Conservation (phyloP, 2,113 vertebrate genomes). For the Xenopus borealis region DNA sequence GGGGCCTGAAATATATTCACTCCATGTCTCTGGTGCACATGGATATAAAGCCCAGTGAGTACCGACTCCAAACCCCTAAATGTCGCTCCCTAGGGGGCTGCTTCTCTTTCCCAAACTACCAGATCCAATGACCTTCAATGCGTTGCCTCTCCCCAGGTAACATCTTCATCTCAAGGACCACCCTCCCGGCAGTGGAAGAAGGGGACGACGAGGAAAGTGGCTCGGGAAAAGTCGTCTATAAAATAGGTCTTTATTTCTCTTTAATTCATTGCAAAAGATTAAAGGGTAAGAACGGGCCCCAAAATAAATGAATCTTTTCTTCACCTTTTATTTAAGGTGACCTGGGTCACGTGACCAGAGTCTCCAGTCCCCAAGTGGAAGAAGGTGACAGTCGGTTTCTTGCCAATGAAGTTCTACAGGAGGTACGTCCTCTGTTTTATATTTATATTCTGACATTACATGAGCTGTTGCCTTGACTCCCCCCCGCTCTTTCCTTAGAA, state of each 20-base stretch:
- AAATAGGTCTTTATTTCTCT: conserved; percentile 78
- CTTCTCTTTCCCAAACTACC: too few species aligned
- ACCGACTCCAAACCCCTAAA: conserved; percentile 2
- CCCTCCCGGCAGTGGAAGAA: conserved; percentile 77
- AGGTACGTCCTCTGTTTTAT: conserved; percentile 65
- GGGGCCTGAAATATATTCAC: conserved; percentile 93
- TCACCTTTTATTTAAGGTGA: conserved; percentile 72
- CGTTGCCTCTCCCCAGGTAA: conserved; percentile 72
- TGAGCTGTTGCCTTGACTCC: background rate
- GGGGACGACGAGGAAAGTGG: conserved; percentile 85
- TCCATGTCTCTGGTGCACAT: conserved; percentile 94
- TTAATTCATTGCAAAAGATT: too few species aligned
- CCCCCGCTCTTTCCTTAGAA: conserved; percentile 61
- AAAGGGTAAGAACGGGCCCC: too few species aligned
- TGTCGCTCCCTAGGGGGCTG: too few species aligned
- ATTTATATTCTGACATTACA: too few species aligned
- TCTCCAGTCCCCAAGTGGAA: conserved; percentile 92
- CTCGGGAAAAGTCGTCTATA: conserved; percentile 82
- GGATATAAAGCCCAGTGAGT: conserved; percentile 98
- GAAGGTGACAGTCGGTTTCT: conserved; percentile 95
- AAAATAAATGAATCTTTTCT: too few species aligned
- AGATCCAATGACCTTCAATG: too few species aligned
- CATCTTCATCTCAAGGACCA: conserved; percentile 91
- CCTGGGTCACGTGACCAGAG: conserved; percentile 91
- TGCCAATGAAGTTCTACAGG: conserved; percentile 95